Evolutionary conservation across 2,797 vertebrate species (phyloP).

Genomic region (Merluccius polli): DNA sequence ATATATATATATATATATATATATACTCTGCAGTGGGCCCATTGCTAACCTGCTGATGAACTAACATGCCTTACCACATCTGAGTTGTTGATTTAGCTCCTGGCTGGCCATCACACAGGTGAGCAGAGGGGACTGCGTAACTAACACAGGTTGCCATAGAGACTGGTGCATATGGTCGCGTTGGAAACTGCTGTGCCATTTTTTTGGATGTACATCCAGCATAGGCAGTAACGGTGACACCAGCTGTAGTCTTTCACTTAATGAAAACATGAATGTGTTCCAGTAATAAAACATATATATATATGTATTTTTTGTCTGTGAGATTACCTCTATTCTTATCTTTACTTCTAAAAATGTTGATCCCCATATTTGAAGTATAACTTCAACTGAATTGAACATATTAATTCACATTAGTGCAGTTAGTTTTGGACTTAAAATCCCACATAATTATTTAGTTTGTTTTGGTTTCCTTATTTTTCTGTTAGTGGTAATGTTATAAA

Average conservation of each 20-base stretch:
- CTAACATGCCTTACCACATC: slow-evolving; percentile 73
- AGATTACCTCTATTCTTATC: slow-evolving; percentile 14
- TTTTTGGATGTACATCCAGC: slow-evolving; percentile 57
- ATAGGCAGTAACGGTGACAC: slow-evolving; percentile 60
- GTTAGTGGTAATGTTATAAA: no score
- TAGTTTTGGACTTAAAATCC: not conserved
- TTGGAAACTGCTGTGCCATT: slow-evolving; percentile 44
- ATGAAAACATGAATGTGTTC: slow-evolving; percentile 75
- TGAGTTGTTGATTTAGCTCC: slow-evolving; percentile 55
- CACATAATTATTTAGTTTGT: no score
- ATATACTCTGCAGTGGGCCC: slow-evolving; percentile 49
- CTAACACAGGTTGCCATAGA: slow-evolving; percentile 62
- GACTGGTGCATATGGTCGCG: slow-evolving; percentile 47
- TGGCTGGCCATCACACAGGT: slow-evolving; percentile 60
- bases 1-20: slow-evolving; percentile 33
- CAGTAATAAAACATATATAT: slow-evolving; percentile 32
- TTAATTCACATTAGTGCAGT: not conserved
- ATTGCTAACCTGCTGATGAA: slow-evolving; percentile 66
- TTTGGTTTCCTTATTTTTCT: no score
- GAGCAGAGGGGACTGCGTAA: slow-evolving; percentile 48
- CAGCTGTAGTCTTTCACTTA: slow-evolving; percentile 74
- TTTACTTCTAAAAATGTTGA: not conserved
- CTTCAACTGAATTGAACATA: not conserved
- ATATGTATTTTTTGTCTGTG: slow-evolving; percentile 8
- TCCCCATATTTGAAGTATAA: no score